Evolutionary conservation across 1,140 invertebrate species (phyloP), one percentile per base, ranked within the genome.

Genomic region (Phortica variegata): DNA sequence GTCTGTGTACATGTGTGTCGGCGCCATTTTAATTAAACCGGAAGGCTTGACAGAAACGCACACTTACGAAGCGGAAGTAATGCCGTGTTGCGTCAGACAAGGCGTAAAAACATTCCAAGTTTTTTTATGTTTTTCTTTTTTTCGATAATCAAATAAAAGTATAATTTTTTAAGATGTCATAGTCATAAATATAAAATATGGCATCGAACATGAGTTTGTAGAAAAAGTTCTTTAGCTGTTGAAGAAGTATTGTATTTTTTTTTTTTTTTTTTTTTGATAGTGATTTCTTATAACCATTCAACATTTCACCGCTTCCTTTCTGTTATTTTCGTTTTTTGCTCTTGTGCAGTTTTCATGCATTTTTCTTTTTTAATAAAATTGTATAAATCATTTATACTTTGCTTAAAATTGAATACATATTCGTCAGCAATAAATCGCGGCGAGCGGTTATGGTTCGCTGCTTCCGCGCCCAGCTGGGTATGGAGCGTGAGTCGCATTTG

Each of bases 101-200:
- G n/a, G n/a, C n/a, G n/a, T n/a, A n/a, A n/a, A n/a, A n/a, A n/a
- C n/a, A n/a, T n/a, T n/a, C n/a, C n/a, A n/a, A n/a, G 32, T 16
- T 13, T 49, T 23, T 40, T 32, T 18, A 21, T 33, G 33, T 26
- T 17, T 36, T 5, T 29, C 37, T 19, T 43, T 26, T 43, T 46
- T 58, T 52, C 49, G 60, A 68, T 68, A 68, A 68, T 68, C 63
- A 68, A 68, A 68, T 68, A 63, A 68, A 68, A 68, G 60, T 63
- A 68, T 68, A 68, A 68, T 68, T 63, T 68, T 68, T 68, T 68
- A 68, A 65, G 60, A 68, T 51, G 54, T 68, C 63, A 68, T 68
- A 68, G 63, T 56, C 65, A 68, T 68, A 68, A 68, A 68, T 68
- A 49, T 63, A 45, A 15, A 29, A 29, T 29, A 29, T 29, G 26